These are phyloP conservation scores for Rhombomys opimus DNA, from an alignment of 2,113 vertebrate genomes.

Conservation along the genomic window DNA sequence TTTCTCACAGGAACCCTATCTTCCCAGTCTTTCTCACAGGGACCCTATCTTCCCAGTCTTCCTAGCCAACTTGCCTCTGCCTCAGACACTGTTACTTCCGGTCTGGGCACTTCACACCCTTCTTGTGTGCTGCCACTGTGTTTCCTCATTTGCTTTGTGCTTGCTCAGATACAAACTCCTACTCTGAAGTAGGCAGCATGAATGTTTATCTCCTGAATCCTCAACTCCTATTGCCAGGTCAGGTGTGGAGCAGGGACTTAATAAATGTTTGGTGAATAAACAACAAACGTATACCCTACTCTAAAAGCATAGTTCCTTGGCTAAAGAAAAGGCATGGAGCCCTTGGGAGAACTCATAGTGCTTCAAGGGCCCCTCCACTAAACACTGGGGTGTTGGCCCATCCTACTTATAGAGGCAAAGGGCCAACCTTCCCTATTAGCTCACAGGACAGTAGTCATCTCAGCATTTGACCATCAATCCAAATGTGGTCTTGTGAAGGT, in stretches of 20 bases:
- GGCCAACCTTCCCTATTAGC: fast-evolving
- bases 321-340: neutral
- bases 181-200: neutral
- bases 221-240: neutral
- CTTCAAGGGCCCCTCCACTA: fast-evolving
- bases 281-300: neutral
- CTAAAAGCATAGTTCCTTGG: neutral
- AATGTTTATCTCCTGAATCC: neutral
- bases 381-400: neutral
- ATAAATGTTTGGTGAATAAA: neutral
- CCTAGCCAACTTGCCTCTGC: no score
- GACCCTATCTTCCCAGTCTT: neutral
- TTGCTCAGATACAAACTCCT: neutral
- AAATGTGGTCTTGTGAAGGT: neutral
- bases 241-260: neutral
- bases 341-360: neutral
- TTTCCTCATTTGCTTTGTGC: neutral
- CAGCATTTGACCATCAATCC: neutral
- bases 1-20: neutral
- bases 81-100: no score
- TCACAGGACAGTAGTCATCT: neutral
- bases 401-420: neutral
- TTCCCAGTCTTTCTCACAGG: neutral
- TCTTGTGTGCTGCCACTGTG: fast-evolving
- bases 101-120: neutral